Evolutionary conservation across 2,888 invertebrate species (phyloP).

Genomic region (Pollenia angustigena): DNA sequence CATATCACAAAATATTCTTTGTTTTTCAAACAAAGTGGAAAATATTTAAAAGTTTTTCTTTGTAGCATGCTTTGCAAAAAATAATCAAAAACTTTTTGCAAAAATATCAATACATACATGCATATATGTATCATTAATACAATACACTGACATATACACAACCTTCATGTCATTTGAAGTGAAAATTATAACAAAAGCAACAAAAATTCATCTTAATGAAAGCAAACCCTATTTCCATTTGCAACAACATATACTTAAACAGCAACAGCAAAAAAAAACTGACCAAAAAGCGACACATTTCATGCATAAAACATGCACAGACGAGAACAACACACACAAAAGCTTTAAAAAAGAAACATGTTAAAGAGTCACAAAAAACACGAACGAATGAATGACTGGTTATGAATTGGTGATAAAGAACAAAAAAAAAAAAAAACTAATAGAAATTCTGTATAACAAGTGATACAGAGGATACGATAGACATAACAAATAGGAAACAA

Average conservation of each 20-base stretch:
- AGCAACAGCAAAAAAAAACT: conserved; percentile 24
- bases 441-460: conserved; percentile 34
- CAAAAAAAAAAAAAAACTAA: conserved; percentile 24
- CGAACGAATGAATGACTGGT: conserved; percentile 11
- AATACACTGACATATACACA: conserved; percentile 51
- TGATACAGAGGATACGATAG: conserved; percentile 42
- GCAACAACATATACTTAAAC: not conserved
- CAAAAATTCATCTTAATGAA: conserved; percentile 30
- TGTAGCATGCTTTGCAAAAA: not conserved
- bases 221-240: conserved; percentile 47
- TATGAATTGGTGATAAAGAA: conserved; percentile 59
- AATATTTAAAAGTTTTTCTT: conserved; percentile 22
- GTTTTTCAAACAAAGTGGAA: conserved; percentile 5
- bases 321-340: not conserved
- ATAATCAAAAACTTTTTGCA: conserved; percentile 20
- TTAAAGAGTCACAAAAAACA: conserved; percentile 1
- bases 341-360: conserved; percentile 21
- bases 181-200: conserved; percentile 30
- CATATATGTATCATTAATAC: conserved; percentile 35
- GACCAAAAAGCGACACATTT: conserved; percentile 55
- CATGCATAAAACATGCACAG: conserved; percentile 37
- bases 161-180: conserved; percentile 59
- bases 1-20: not conserved
- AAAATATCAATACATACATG: not conserved
- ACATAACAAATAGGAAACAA: conserved; percentile 53